A percentile compares a stretch with the other conserved stretches of the same genome.
phyloP scores from a whole-genome alignment of 2,797 vertebrate species.

The Anomalospiza imberbis region DNA sequence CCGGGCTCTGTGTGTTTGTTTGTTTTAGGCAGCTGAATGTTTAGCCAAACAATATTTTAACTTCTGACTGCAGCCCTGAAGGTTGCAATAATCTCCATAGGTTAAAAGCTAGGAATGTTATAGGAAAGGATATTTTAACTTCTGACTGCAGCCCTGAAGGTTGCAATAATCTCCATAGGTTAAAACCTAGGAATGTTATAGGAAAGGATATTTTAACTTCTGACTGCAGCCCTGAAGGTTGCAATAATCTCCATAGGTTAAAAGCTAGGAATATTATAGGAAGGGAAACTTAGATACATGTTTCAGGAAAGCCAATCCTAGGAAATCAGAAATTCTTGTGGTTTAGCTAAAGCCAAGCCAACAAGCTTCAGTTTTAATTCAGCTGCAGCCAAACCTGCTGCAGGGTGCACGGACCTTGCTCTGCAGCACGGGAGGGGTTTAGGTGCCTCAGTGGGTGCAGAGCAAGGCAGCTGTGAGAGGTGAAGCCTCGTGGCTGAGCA shows the following conservation, averaged over 20 bases:
- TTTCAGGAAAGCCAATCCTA: not conserved
- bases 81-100: not conserved
- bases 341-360: not conserved
- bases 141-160: not conserved
- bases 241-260: not conserved
- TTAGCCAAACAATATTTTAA: not conserved
- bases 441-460: not conserved
- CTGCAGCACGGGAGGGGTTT: not conserved
- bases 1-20: not conserved
- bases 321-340: not conserved
- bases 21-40: slow-evolving; percentile 14
- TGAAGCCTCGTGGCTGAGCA: not conserved
- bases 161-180: not conserved
- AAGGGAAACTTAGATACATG: not conserved
- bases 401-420: not conserved
- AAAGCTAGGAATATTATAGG: not conserved
- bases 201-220: not conserved
- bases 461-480: not conserved
- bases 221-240: not conserved
- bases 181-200: not conserved
- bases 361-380: not conserved
- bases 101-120: not conserved
- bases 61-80: not conserved
- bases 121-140: slow-evolving; percentile 2
- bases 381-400: not conserved